phyloP scores from a whole-genome alignment of 2,797 vertebrate genomes.

The Ispidina picta region DNA sequence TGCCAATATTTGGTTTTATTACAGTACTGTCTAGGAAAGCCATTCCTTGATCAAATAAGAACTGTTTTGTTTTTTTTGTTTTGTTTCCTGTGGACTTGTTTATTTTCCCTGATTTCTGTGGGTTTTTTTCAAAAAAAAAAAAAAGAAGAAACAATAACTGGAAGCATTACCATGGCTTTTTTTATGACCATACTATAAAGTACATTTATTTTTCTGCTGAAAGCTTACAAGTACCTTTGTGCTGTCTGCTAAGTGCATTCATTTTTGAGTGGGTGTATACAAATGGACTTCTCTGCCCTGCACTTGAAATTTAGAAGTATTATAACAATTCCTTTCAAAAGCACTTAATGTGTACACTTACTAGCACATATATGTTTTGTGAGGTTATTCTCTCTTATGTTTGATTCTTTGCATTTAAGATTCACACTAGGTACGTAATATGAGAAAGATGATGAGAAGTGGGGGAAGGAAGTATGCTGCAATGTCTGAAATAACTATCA shows the following conservation, averaged over 20 bases:
- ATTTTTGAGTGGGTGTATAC: not conserved
- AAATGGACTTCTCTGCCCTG: slow-evolving; percentile 6
- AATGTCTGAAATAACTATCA: slow-evolving; percentile 46
- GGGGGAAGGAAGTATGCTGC: slow-evolving; percentile 1
- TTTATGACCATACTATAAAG: not conserved
- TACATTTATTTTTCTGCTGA: not conserved
- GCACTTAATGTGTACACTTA: slow-evolving; percentile 6
- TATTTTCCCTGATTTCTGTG: not conserved
- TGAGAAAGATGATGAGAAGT: slow-evolving; percentile 26
- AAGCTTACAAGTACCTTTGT: slow-evolving; percentile 21
- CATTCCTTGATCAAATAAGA: not conserved
- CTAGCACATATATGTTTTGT: not conserved
- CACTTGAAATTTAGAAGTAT: slow-evolving; percentile 23
- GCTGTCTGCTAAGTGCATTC: slow-evolving; percentile 28
- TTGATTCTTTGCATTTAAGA: slow-evolving; percentile 1
- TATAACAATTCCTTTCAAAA: not conserved
- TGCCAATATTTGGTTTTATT: not conserved
- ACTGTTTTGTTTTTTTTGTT: no score
- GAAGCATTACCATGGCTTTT: not conserved
- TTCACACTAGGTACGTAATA: not conserved
- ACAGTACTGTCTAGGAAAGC: not conserved
- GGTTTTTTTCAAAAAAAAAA: not conserved
- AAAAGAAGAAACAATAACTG: not conserved
- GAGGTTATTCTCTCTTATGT: slow-evolving; percentile 19
- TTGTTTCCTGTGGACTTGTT: not conserved